These are phyloP conservation scores for Acrossocheilus fasciatus DNA, from an alignment of 2,797 vertebrate genomes.

Conservation along the genomic window DNA sequence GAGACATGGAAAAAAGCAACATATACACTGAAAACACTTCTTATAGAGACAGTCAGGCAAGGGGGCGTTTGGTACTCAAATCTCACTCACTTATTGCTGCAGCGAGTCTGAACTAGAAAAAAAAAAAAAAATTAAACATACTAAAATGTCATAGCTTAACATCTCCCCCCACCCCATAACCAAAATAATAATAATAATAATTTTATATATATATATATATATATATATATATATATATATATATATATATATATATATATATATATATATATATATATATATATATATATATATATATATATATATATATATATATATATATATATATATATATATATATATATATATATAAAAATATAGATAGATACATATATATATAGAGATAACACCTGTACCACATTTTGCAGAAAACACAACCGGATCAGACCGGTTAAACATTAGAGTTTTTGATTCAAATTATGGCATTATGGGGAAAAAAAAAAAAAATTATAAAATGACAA, in stretches of 20 bases:
- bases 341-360: not conserved
- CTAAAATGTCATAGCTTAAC: slow-evolving; percentile 51
- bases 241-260: too few species aligned
- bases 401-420: slow-evolving; percentile 49
- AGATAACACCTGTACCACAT: slow-evolving; percentile 52
- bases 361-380: too few species aligned
- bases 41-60: slow-evolving; percentile 55
- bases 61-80: slow-evolving; percentile 61
- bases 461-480: not conserved
- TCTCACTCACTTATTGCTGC: slow-evolving; percentile 64
- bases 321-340: not conserved
- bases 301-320: not conserved
- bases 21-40: slow-evolving; percentile 60
- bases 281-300: not conserved
- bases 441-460: slow-evolving; percentile 48
- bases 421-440: slow-evolving; percentile 23
- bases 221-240: not conserved
- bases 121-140: slow-evolving; percentile 49
- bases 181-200: not conserved
- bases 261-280: too few species aligned
- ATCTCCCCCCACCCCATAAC: slow-evolving; percentile 24
- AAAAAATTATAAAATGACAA: slow-evolving; percentile 48
- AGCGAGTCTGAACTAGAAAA: slow-evolving; percentile 61
- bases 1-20: slow-evolving; percentile 57
- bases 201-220: not conserved